Evolutionary conservation across 1,140 invertebrate genomes (phyloP), one percentile per base, ranked within the genome.

Genomic region (Gryon sp.): DNA sequence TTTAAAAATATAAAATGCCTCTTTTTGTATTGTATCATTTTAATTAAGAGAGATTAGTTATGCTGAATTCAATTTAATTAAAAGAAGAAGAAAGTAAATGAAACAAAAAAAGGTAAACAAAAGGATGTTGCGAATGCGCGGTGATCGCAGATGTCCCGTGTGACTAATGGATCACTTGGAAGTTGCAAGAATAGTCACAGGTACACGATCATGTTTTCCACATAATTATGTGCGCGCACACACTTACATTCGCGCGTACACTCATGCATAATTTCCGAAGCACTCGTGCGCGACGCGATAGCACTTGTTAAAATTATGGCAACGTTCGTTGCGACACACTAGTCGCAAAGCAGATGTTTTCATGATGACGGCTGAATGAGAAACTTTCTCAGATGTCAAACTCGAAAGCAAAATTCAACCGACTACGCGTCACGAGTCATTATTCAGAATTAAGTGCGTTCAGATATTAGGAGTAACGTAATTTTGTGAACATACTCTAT

Each of bases 281-380:
- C 83, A 85, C 80, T 81, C 83, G 78, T 82, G 80, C 82, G 78
- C 74, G 52, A 66, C 78, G 75, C 78, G 75, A 62, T 70, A 76
- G 78, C 82, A 84, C 84, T 87, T 86, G 84, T 87, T 85, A 82
- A 84, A 86, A 85, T 84, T 82, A 85, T 83, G 80, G 83, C 80
- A 79, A 59, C 76, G 60, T 70, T 69, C 41, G 52, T 83, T 83
- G 74, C 82, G 77, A 83, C 79, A 83, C 66, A 62, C 32, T 57
- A 68, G 66, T 52, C 65, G 36, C 5, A 70, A 70, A 77, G 66
- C 68, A 72, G 75, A 77, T 77, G 68, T 77, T 77, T 72, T 77
- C 62, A 50, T 40, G 68, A 53, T 50, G 74, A 77, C 60, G 65
- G 12, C 53, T 52, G 19, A 59, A 55, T 28, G 60, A 52, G 65